Percentiles rank a stretch among this genome's conserved stretches.
Conservation (phyloP, 2,888 invertebrate species). For the Microchrysa polita region DNA sequence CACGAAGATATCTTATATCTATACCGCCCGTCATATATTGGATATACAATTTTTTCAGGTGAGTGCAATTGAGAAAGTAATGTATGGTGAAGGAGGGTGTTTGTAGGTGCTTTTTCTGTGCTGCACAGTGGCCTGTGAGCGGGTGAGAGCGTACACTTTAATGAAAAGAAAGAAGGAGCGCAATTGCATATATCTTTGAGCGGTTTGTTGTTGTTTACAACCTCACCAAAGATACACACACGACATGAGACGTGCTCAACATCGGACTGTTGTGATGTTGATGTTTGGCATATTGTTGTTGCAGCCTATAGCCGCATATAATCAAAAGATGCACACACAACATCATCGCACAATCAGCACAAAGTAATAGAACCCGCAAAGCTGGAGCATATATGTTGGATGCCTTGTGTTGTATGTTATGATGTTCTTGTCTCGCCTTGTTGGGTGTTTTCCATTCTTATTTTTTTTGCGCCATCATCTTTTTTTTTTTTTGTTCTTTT, state of each 20-base stretch:
- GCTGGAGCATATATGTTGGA: too few species aligned
- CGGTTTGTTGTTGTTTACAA: constrained; percentile 21
- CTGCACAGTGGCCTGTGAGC: neutral
- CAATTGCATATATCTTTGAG: neutral
- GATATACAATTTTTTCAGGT: constrained; percentile 22
- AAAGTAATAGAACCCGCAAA: neutral
- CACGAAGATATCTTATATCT: constrained; percentile 8
- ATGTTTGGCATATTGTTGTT: neutral
- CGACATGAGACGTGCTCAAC: too few species aligned
- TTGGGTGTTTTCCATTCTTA: neutral
- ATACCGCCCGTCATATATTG: neutral
- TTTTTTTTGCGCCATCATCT: constrained; percentile 3
- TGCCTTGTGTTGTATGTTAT: neutral
- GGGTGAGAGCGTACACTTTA: constrained; percentile 17
- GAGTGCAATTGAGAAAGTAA: constrained; percentile 25
- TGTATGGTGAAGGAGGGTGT: neutral
- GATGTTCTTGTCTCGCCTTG: constrained; percentile 7
- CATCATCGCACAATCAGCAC: constrained; percentile 11
- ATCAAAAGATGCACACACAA: neutral
- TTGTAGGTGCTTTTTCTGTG: too few species aligned
- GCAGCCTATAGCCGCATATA: too few species aligned
- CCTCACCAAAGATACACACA: neutral
- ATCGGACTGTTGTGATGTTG: neutral
- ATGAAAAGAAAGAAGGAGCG: constrained; percentile 5
- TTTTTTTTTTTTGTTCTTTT: constrained; percentile 27